Evolutionary conservation across 1,140 invertebrate genomes (phyloP).

Genomic region (Drosophila lowei): DNA sequence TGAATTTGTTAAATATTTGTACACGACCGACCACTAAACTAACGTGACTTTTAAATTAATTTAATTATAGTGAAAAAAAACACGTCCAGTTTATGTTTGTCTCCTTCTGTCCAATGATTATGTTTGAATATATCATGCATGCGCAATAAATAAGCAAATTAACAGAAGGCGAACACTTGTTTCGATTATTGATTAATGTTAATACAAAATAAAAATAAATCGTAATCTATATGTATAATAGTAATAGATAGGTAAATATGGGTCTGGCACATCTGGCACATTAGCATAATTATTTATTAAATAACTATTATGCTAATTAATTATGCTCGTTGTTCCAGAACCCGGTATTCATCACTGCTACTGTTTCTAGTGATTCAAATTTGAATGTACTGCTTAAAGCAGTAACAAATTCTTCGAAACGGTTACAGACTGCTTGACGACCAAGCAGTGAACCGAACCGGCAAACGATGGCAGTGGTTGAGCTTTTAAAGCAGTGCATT

Average conservation of each 20-base stretch:
- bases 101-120: conserved; percentile 49
- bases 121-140: conserved; percentile 45
- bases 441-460: too few species aligned
- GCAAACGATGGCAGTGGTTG: too few species aligned
- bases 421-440: too few species aligned
- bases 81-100: conserved; percentile 69
- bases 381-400: background rate
- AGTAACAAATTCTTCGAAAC: background rate
- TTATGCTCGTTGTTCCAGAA: too few species aligned
- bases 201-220: too few species aligned
- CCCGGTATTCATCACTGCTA: too few species aligned
- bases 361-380: background rate
- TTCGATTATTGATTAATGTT: background rate
- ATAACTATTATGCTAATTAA: too few species aligned
- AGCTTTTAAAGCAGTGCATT: too few species aligned
- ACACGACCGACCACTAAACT: conserved; percentile 40
- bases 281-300: too few species aligned
- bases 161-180: conserved; percentile 32
- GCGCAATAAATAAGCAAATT: conserved; percentile 45
- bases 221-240: too few species aligned
- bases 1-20: conserved; percentile 72
- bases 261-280: too few species aligned
- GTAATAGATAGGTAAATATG: too few species aligned
- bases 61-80: conserved; percentile 44
- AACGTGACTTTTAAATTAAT: conserved; percentile 47